Evolutionary conservation across 2,888 invertebrate species (phyloP), one percentile per base, ranked within the genome.

Genomic region (Pollenia labialis): DNA sequence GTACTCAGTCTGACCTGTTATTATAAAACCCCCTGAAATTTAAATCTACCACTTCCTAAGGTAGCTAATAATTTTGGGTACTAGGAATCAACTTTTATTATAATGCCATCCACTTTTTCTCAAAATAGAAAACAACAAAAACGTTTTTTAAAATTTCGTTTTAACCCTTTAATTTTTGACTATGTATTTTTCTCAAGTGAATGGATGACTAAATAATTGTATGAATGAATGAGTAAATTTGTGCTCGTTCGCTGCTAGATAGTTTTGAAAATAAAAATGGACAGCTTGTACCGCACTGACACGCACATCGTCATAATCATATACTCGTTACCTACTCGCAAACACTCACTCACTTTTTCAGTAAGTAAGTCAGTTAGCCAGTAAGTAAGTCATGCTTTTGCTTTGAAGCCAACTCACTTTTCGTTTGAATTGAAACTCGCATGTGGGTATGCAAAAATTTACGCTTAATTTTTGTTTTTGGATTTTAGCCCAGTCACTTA

Each of bases 361-460:
- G 32, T 46, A 81, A 82, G 71, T 79, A 69, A 82, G 74, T 60
- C 54, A 79, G 46, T 76, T 69, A 52, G 82, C 48, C 62, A 71
- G 69, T 56, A 71, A 75, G 56, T 81, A 77, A 81, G 81, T 85
- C 71, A 85, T 72, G 79, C 74, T 40, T 68, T 74, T 60, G 69
- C 54, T 81, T 44, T 54, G 16, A 52, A 76, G 54, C 58, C 79
- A 79, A 79, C 74, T 74, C 74, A 74, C 42, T 77, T 66, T 83
- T 71, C 18, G n/a, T 16, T 60, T 72, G 32, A 54, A 44, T 72
- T 64, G 23, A 44, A 9, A 42, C 44, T 74, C 14, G 66, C 42
- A 79, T 69, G 85, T 85, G 79, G 85, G 85, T 69, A 85, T 82
- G 81, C 79, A 85, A 85, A 85, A 79, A 79, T 79, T 69, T 81